A percentile compares a stretch with the other conserved stretches of the same genome.
phyloP scores from a whole-genome alignment of 2,113 vertebrate genomes.

The Chaetodon trifascialis region DNA sequence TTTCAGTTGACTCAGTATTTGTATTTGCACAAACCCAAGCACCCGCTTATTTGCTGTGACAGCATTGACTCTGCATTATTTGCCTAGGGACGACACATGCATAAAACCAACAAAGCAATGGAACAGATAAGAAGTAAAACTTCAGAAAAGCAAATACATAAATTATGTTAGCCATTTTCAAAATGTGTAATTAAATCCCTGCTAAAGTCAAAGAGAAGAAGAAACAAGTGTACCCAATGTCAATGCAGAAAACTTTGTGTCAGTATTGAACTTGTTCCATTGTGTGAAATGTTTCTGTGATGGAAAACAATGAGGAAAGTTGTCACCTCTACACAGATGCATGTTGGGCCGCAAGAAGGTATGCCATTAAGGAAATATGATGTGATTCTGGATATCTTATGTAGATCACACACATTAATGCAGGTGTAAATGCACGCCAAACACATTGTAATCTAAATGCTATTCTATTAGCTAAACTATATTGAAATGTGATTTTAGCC shows the following conservation, averaged over 20 bases:
- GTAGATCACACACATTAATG: background rate
- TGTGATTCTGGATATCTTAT: no score
- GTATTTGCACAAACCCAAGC: conserved; percentile 26
- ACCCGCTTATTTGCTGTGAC: conserved; percentile 9
- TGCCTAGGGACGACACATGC: conserved; percentile 4
- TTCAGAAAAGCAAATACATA: background rate
- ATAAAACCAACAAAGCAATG: conserved; percentile 7
- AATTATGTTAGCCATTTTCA: background rate
- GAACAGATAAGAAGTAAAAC: background rate
- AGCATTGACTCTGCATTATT: conserved; percentile 3
- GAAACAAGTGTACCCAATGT: background rate
- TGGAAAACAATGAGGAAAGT: background rate
- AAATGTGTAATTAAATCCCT: background rate
- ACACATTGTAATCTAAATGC: no score
- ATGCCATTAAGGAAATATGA: background rate
- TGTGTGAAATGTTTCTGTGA: background rate
- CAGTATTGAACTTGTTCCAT: background rate
- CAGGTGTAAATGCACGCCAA: no score
- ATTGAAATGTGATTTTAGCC: no score
- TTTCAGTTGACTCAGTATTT: conserved; percentile 33
- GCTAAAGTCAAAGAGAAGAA: background rate
- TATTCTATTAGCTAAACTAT: no score
- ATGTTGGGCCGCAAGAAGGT: background rate
- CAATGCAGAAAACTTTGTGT: background rate
- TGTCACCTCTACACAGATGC: background rate